Conservation (phyloP, 2,888 invertebrate species). For the Saturnia pavonia region DNA sequence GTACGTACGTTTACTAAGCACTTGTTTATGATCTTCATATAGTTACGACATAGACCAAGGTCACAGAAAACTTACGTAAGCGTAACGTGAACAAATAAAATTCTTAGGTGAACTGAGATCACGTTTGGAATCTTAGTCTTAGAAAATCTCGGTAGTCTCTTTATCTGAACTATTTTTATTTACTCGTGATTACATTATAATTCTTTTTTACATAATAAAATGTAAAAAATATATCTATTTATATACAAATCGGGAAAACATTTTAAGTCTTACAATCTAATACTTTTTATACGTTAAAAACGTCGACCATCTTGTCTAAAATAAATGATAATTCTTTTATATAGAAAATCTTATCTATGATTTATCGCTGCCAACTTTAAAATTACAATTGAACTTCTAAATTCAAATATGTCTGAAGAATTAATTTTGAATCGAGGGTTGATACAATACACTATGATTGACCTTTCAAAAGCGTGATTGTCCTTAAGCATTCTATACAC, state of each 20-base stretch:
- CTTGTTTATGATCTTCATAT: background rate
- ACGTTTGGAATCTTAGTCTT: conserved; percentile 13
- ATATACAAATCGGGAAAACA: background rate
- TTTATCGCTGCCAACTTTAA: conserved; percentile 6
- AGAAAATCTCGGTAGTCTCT: conserved; percentile 15
- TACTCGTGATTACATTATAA: conserved; percentile 5
- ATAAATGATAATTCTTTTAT: background rate
- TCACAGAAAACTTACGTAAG: conserved; percentile 6
- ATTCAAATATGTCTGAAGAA: background rate
- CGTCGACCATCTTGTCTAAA: background rate
- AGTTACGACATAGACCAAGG: conserved; percentile 2
- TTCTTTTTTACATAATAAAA: conserved; percentile 11
- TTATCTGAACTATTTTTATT: conserved; percentile 8
- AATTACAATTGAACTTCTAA: conserved; percentile 10
- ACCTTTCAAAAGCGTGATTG: conserved; percentile 6
- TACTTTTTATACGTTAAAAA: background rate
- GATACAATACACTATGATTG: background rate
- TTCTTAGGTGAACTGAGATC: background rate
- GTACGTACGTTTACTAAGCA: background rate
- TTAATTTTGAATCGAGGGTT: conserved; percentile 8
- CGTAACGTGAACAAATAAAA: conserved; percentile 1
- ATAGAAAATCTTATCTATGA: conserved; percentile 2
- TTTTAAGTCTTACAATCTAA: background rate
- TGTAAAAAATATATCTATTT: background rate
- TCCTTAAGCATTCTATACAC: conserved; percentile 1